Base-by-base conservation (phyloP, 2,797 vertebrate species). In the Sebastes jordani region DNA sequence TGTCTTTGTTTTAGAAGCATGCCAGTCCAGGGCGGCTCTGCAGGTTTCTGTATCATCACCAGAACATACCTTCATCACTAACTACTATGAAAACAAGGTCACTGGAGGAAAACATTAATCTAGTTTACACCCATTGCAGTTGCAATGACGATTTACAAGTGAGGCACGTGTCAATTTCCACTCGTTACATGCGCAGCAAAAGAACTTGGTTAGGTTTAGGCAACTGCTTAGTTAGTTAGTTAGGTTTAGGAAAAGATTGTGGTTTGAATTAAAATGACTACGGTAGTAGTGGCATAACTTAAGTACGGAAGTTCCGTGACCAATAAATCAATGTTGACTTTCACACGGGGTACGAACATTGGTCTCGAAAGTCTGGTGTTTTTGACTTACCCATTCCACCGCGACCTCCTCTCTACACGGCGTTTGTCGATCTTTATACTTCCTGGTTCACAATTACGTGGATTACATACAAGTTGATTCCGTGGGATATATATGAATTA, bases 1-100 rank as follows among this genome's bases (percentile, higher is more conserved):
- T 63, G 34, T 60, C 20, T 81, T 70, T 77, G 54, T 71, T 32
- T 71, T 30, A 65, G 67, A 60, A 25, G 54, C 18, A 29, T 74
- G 76, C 63, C 80, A 76, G 22, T 2, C 6, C n/a, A 23, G 16
- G 54, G 56, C 20, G 52, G 30, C 32, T 36, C 11, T 61, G 16
- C 63, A 59, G 56, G 49, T 68, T 67, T 73, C 36, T 36, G 9
- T 23, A 11, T 0, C 54, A 38, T 58, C 64, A 56, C 46, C 23
- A 30, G 7, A 23, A 25, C 2, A 1, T 4, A 3, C 30, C 64
- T 27, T 32, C 20, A 23, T 36, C 36, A n/a, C 49, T 52, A 16
- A 55, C 23, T 38, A 38, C 36, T 46, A 13, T 55, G 16, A 32
- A 68, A 34, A 27, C 54, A 18, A 46, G 2, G n/a, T 52, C 30